phyloP scores from a whole-genome alignment of 2,888 invertebrate species.

The Mermis nigrescens region DNA sequence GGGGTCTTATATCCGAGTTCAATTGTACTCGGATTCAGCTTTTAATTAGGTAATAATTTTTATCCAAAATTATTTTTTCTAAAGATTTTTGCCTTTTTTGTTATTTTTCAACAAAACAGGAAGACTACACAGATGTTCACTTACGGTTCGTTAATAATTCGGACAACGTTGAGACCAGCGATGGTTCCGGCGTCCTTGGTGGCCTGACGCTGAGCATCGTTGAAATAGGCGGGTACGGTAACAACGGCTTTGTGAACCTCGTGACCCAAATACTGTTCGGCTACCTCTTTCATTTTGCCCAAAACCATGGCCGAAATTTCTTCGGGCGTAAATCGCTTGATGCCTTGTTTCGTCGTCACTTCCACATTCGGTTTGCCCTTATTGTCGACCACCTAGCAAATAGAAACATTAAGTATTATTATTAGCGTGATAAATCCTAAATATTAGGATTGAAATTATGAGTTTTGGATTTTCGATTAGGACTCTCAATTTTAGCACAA shows the following conservation, averaged over 20 bases:
- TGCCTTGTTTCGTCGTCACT: conserved; percentile 54
- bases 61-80: no score
- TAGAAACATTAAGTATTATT: no score
- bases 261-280: conserved; percentile 89
- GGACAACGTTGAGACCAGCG: conserved; percentile 69
- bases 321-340: conserved; percentile 80
- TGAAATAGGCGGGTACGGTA: conserved; percentile 94
- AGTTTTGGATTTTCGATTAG: no score
- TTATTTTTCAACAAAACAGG: no score
- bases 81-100: no score
- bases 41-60: no score
- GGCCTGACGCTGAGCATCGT: conserved; percentile 95
- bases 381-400: conserved; percentile 52
- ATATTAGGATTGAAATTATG: no score
- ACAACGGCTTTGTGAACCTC: conserved; percentile 66
- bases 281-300: conserved; percentile 90
- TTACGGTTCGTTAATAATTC: conserved; percentile 78
- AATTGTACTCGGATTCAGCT: no score
- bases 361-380: conserved; percentile 81
- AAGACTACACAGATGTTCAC: neutral
- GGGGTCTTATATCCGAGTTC: no score
- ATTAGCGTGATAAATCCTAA: no score
- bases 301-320: conserved; percentile 98
- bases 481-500: no score
- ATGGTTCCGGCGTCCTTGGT: conserved; percentile 87